Conservation (phyloP, 2,113 vertebrate species). For the Sylvicapra grimmia region DNA sequence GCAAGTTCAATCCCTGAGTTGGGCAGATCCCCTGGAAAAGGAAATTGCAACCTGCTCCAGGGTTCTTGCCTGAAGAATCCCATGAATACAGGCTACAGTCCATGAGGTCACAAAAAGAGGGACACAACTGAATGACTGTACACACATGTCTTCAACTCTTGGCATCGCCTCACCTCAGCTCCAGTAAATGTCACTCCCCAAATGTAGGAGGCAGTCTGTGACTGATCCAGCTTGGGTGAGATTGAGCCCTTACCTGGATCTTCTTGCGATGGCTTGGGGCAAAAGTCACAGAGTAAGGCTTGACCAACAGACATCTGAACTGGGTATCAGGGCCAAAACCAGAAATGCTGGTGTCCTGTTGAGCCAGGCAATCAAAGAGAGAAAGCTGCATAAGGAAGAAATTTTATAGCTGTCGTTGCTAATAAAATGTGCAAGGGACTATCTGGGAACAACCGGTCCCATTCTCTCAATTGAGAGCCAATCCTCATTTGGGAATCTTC, state of each 20-base stretch:
- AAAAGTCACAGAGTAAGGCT: background rate
- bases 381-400: background rate
- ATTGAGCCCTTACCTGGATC: background rate
- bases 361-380: background rate
- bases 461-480: background rate
- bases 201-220: background rate
- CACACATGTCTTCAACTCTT: background rate
- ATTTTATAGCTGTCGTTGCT: background rate
- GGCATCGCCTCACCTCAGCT: background rate
- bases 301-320: background rate
- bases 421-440: background rate
- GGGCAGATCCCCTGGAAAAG: background rate
- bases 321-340: background rate
- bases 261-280: background rate
- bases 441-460: background rate
- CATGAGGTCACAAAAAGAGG: background rate
- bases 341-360: background rate
- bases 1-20: background rate
- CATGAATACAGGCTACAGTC: background rate
- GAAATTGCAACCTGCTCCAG: background rate
- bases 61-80: background rate
- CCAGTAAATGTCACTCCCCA: background rate
- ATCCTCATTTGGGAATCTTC: slow-evolving; percentile 13
- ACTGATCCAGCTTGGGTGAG: background rate
- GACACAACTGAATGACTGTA: background rate